A percentile compares a stretch with the other conserved stretches of the same genome.
Conservation (phyloP, 2,797 vertebrate species). For the Lateolabrax maculatus region DNA sequence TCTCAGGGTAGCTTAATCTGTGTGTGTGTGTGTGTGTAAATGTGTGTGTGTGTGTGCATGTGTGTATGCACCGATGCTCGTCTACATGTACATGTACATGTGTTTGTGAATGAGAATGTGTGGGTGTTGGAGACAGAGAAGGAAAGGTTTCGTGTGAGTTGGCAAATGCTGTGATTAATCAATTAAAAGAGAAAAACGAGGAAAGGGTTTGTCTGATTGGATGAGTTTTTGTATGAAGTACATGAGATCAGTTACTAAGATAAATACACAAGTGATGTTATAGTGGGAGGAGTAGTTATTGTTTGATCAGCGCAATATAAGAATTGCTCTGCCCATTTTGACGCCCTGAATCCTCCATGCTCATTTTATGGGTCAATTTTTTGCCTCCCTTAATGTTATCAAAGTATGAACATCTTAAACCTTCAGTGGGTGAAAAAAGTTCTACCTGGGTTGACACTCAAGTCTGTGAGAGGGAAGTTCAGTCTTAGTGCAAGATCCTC, state of each 20-base stretch:
- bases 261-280: slow-evolving; percentile 15
- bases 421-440: slow-evolving; percentile 37
- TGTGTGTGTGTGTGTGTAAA: slow-evolving; percentile 44
- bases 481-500: slow-evolving; percentile 63
- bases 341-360: neutral
- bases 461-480: slow-evolving; percentile 57
- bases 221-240: slow-evolving; percentile 23
- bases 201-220: slow-evolving; percentile 20
- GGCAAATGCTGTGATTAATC: slow-evolving; percentile 37
- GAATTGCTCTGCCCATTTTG: slow-evolving; percentile 10
- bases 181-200: slow-evolving; percentile 34
- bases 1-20: slow-evolving; percentile 72
- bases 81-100: slow-evolving; percentile 53
- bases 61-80: slow-evolving; percentile 16
- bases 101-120: slow-evolving; percentile 50
- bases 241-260: slow-evolving; percentile 13
- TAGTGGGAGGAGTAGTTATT: neutral
- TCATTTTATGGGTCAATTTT: slow-evolving; percentile 26
- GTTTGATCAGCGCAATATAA: slow-evolving; percentile 21
- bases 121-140: slow-evolving; percentile 24
- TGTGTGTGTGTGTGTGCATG: slow-evolving; percentile 29
- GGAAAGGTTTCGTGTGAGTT: slow-evolving; percentile 22
- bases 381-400: slow-evolving; percentile 23
- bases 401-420: slow-evolving; percentile 49
- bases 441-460: slow-evolving; percentile 46